Conservation (phyloP, 2,888 invertebrate genomes). For the Tetanocera ferruginea region DNA sequence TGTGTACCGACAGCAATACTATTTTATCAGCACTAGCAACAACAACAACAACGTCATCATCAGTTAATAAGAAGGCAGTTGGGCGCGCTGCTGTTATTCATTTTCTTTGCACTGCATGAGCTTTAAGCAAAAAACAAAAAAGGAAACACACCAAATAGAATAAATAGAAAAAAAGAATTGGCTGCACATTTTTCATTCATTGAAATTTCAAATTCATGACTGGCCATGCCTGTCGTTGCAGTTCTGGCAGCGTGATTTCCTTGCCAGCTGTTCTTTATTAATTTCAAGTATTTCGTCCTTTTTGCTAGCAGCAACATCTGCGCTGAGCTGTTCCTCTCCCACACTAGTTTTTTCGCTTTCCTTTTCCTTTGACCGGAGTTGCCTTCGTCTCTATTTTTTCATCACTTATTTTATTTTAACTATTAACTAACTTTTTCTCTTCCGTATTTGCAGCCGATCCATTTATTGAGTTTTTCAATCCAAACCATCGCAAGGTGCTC, state of each 20-base stretch:
- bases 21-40: constrained; percentile 7
- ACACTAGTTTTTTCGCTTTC: background rate
- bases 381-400: background rate
- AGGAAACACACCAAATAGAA: background rate
- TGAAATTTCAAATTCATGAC: constrained; percentile 30
- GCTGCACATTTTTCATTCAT: constrained; percentile 27
- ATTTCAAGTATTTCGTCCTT: constrained; percentile 16
- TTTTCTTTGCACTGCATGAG: background rate
- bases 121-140: background rate
- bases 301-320: background rate
- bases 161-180: background rate
- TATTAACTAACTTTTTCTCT: background rate
- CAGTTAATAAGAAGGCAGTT: constrained; percentile 1
- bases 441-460: constrained; percentile 68
- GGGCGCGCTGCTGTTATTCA: background rate
- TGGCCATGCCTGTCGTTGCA: background rate
- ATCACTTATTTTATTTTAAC: background rate
- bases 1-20: background rate
- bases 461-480: constrained; percentile 82
- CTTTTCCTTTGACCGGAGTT: background rate
- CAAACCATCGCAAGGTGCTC: constrained; percentile 76
- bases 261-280: constrained; percentile 18
- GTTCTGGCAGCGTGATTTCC: constrained; percentile 7
- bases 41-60: background rate
- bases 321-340: background rate